Base-by-base conservation (phyloP, 2,797 vertebrate species). In the Otus scops region DNA sequence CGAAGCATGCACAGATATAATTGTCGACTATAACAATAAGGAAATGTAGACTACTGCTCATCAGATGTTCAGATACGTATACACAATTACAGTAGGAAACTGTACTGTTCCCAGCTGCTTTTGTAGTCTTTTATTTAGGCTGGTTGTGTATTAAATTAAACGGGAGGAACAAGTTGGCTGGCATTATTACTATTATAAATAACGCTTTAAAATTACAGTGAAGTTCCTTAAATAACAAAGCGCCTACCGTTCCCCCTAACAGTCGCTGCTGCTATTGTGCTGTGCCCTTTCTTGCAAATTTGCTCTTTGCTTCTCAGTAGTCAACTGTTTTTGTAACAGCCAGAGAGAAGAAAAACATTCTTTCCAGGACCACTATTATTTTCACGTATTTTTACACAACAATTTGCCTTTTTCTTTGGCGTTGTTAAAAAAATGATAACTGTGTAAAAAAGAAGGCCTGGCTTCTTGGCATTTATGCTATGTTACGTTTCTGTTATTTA, bases 361-460 rank as follows among this genome's bases (percentile, higher is more conserved):
- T 86, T 97, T 96, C 93, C 95, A 96, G 95, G 95, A 93, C 94
- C 56, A 9, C 95, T 97, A 95, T 97, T 97, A 97, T 97, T 96
- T 95, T 89, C 83, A 10, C 23, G 67, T 97, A 97, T 97, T 97
- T 97, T 97, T 97, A 97, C 95, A 97, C 96, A 97, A 97, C 97
- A 97, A 95, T 97, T 97, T 97, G 94, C 96, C 78, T 91, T 79
- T 96, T 96, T 95, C 95, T 95, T 96, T 85, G 61, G 79, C 21
- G 36, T 81, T 90, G 95, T 95, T 96, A 26, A 93, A 95, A 74
- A 91, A 87, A 93, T 47, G 89, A 96, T 80, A 95, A 92, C 90
- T 54, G 80, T 94, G 90, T 94, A 79, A 92, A 92, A 95, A 94
- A 93, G 67, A 84, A 90, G 87, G 87, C 68, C 82, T 75, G 95